Base-by-base conservation (phyloP, 2,797 vertebrate genomes). In the Gastrophryne carolinensis region DNA sequence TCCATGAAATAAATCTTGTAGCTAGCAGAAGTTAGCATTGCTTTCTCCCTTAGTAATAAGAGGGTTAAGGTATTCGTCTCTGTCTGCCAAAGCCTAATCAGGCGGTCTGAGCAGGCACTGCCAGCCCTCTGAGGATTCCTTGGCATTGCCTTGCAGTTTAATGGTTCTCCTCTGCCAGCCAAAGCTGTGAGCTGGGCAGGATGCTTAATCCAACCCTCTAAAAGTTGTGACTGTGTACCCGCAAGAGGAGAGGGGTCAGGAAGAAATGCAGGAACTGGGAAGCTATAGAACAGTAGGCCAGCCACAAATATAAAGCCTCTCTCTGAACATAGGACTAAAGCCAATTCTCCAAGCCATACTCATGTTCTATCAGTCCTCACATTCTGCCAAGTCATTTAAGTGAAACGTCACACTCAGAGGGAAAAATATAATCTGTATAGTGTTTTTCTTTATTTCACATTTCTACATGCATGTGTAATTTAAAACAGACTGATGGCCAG, bases 61-160 rank as follows among this genome's bases (percentile, higher is more conserved):
- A 68, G 30, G 24, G 73, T 77, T 77, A 77, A 70, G 21, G 3
- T 53, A 44, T 44, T 70, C 35, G 5, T 47, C 34, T 63, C 27
- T 35, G 35, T 27, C 56, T 76, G 66, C 57, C 66, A 77, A 62
- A 21, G 58, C 41, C 57, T 70, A 63, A 77, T 70, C 66, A 77
- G 74, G 47, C 10, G n/a, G 35, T 34, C 26, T 76, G 73, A 35
- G 41, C 41, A 62, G 47, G 24, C 57, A 63, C 19, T 70, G 50
- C 0, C 57, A 0, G 6, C 3, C 26, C 35, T 68, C 23, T 39
- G 2, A 52, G 69, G 72, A 39, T 63, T 32, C 73, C n/a, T 12
- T 10, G 0, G 54, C 78, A 19, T 21, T 12, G 0, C 0, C 0
- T 34, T 29, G 9, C 35, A 30, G 66, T 56, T 13, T 3, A 73